Evolutionary conservation across 1,140 invertebrate species (phyloP), one percentile per base, ranked within the genome.

Genomic region (Camponotus vicinus): DNA sequence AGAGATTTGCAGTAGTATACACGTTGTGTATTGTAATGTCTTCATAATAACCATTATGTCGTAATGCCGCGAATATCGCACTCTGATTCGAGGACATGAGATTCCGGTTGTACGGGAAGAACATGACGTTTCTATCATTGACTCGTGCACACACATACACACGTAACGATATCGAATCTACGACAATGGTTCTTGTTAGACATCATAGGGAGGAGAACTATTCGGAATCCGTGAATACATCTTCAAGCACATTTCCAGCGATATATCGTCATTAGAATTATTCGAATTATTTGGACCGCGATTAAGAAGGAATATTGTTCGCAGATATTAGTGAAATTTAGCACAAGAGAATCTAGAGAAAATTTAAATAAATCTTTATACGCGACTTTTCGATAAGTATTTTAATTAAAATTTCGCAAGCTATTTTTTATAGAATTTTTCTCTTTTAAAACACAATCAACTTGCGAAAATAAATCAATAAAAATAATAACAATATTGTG

Each of bases 41-140:
- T 27, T 59, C 34, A 8, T n/a, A 69, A 40, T 57, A 32, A 34
- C 75, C 45, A 64, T 64, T 66, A 27, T 4, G 49, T 55, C 21
- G 9, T 61, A 49, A 64, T 9, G 63, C 70, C 45, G 77, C 64
- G 32, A 67, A 71, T 82, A 71, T 80, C 77, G 18, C 11, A 34
- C 27, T 15, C 52, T 37, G 79, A 82, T 82, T 82, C 67, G 27
- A 59, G 27, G 18, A 82, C 78, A 82, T 69, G 77, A 73, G 42
- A 73, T 82, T 73, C 67, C 79, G 79, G 52, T 82, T 82, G 67
- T 45, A 82, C 55, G 79, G 45, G 67, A 82, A 82, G 67, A 82
- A 61, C 79, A 82, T 82, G 79, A 82, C 79, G 9, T 45, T 82
- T 73, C 79, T 82, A 61, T 82, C 79, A 73, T 82, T 82, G 79